Conservation (phyloP, 2,113 vertebrate species). For the Camelus bactrianus region DNA sequence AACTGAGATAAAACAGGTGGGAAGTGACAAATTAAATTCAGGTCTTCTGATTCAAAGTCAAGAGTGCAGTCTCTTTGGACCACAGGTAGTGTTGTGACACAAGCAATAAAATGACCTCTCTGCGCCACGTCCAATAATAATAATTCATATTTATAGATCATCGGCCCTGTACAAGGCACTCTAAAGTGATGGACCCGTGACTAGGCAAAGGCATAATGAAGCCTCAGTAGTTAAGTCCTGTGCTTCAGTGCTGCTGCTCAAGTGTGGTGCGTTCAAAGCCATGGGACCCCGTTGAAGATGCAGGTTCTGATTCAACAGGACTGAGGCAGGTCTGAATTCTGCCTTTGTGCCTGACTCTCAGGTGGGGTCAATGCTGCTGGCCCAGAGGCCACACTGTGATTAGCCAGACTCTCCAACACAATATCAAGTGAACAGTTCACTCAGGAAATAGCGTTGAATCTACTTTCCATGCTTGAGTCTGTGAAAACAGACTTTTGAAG, state of each 20-base stretch:
- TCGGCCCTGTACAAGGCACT: background rate
- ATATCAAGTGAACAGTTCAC: rapidly evolving
- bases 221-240: too few species aligned
- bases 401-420: background rate
- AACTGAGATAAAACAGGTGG: background rate
- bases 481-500: background rate
- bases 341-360: background rate
- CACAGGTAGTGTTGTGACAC: background rate
- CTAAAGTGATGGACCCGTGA: background rate
- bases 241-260: background rate
- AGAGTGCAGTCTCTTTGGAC: background rate
- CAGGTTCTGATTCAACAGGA: background rate
- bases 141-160: too few species aligned
- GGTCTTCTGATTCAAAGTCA: background rate
- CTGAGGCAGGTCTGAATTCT: background rate
- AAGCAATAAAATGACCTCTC: background rate
- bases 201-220: background rate
- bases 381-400: background rate
- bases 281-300: background rate
- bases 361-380: too few species aligned
- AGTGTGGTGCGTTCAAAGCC: background rate
- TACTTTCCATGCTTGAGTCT: background rate
- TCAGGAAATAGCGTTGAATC: background rate
- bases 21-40: background rate
- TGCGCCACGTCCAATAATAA: background rate